Percentiles rank a stretch among this genome's conserved stretches.
phyloP scores from a whole-genome alignment of 2,888 invertebrate genomes.

The Yponomeuta malinellus region DNA sequence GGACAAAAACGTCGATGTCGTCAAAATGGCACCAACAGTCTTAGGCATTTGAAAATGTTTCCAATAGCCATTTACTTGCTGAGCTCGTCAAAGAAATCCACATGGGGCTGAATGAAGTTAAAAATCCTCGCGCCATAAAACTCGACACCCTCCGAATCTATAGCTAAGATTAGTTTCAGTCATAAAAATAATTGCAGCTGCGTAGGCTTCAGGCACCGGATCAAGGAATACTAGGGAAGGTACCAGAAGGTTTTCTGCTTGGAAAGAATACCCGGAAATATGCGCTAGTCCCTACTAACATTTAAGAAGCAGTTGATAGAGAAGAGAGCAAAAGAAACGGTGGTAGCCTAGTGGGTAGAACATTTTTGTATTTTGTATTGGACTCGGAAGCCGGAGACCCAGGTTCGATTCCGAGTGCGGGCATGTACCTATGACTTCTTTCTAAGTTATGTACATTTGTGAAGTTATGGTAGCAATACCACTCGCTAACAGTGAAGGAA shows the following conservation, averaged over 20 bases:
- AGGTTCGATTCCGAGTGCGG: no score
- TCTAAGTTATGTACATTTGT: no score
- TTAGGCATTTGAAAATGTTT: neutral
- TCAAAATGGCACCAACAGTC: neutral
- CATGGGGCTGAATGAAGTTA: neutral
- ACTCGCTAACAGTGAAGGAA: no score
- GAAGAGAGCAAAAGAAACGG: no score
- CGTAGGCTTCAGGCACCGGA: neutral
- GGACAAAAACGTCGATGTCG: neutral
- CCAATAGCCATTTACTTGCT: neutral
- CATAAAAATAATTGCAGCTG: slow-evolving; percentile 1
- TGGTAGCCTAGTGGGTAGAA: no score
- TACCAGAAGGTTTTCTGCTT: neutral
- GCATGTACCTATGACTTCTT: no score
- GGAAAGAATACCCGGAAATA: no score
- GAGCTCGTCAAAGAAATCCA: neutral
- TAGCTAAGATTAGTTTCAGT: slow-evolving; percentile 1
- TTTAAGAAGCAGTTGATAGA: no score
- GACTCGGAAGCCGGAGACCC: no score
- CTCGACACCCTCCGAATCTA: neutral
- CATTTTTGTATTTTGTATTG: no score
- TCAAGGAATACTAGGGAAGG: neutral
- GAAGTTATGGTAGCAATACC: no score
- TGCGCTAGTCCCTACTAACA: no score
- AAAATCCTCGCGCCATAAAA: neutral